phyloP scores from a whole-genome alignment of 2,797 vertebrate species.

The Cygnus olor region DNA sequence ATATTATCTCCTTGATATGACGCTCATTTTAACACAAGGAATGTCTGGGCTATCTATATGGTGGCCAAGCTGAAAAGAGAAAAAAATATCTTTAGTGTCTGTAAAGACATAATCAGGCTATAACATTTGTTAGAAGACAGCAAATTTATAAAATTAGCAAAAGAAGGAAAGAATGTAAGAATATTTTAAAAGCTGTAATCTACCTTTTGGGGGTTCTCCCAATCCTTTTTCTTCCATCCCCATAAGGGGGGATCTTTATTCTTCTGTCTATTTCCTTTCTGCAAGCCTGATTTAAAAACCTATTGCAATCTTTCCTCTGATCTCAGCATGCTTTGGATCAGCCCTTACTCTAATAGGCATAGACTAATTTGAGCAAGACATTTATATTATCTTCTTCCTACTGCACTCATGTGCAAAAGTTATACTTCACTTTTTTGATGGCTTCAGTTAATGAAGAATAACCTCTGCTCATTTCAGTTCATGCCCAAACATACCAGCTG shows the following conservation, averaged over 20 bases:
- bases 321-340: conserved; percentile 24
- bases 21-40: neutral
- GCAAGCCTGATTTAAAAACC: neutral
- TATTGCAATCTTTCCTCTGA: neutral
- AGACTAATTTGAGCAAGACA: conserved; percentile 13
- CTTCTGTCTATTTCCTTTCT: neutral
- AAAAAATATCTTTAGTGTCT: neutral
- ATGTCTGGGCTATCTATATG: neutral
- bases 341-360: neutral
- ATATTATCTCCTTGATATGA: neutral
- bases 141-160: neutral
- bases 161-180: neutral
- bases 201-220: neutral
- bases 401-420: conserved; percentile 18
- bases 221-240: neutral
- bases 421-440: conserved; percentile 41
- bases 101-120: neutral
- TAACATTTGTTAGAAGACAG: neutral
- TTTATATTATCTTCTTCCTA: conserved; percentile 30
- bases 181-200: neutral
- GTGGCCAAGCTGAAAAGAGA: neutral
- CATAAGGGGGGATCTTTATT: neutral
- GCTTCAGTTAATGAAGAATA: conserved; percentile 43
- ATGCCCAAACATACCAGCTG: conserved; percentile 15
- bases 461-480: conserved; percentile 22